phyloP scores from a whole-genome alignment of 1,140 invertebrate genomes.

The Macrobrachium nipponense region DNA sequence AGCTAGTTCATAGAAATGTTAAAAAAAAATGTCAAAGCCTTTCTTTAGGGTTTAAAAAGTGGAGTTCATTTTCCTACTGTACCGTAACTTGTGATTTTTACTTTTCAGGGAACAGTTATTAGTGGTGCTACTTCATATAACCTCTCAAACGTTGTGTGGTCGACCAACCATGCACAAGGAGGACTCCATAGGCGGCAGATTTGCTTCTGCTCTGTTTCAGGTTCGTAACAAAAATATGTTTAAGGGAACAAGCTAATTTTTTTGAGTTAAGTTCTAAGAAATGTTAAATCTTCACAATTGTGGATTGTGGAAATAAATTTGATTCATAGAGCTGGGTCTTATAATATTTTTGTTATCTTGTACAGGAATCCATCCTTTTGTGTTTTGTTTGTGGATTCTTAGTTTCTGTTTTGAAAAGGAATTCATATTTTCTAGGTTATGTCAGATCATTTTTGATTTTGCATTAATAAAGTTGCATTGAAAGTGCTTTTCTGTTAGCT shows the following conservation, averaged over 20 bases:
- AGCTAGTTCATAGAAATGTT: too few species aligned
- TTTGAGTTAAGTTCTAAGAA: background rate
- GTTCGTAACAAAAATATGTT: constrained; percentile 66
- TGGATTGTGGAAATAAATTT: too few species aligned
- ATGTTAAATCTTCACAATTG: too few species aligned
- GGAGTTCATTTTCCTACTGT: background rate
- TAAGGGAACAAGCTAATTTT: background rate
- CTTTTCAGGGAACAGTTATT: constrained; percentile 85
- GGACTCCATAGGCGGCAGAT: constrained; percentile 81
- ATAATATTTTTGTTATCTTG: too few species aligned
- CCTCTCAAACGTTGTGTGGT: constrained; percentile 87
- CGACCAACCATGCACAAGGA: constrained; percentile 79
- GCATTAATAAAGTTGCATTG: background rate
- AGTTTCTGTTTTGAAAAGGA: too few species aligned
- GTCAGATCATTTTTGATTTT: background rate
- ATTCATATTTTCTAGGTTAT: too few species aligned
- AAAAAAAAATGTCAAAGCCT: too few species aligned
- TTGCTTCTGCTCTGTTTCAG: constrained; percentile 90
- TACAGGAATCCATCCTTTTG: too few species aligned
- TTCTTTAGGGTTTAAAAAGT: background rate
- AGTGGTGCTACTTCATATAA: constrained; percentile 90
- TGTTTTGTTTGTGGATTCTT: too few species aligned
- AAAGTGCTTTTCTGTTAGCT: background rate
- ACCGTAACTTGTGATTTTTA: constrained; percentile 17
- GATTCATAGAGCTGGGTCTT: too few species aligned